phyloP scores from a whole-genome alignment of 2,113 vertebrate genomes.

The Natator depressus region DNA sequence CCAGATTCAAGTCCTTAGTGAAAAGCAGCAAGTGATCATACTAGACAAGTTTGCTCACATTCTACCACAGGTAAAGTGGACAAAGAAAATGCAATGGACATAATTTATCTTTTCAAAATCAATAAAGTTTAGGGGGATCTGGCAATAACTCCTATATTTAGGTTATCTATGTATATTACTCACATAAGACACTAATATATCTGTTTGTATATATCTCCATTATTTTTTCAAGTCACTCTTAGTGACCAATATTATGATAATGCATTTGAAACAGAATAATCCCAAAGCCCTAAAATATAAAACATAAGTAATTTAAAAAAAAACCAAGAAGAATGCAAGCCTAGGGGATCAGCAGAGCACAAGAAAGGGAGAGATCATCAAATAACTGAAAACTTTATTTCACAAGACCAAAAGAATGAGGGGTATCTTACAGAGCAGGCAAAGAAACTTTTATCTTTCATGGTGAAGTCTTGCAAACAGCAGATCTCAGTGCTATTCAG shows the following conservation, averaged over 20 bases:
- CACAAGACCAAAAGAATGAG: background rate
- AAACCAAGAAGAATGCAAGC: background rate
- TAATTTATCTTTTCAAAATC: background rate
- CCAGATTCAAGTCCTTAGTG: background rate
- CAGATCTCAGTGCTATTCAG: background rate
- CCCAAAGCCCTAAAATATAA: background rate
- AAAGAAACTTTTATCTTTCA: background rate
- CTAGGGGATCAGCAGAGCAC: background rate
- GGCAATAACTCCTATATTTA: background rate
- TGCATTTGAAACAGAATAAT: background rate
- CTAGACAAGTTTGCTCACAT: background rate
- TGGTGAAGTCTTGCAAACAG: background rate
- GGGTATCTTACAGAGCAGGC: background rate
- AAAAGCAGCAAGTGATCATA: background rate
- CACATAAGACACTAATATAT: background rate
- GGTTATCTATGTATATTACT: background rate
- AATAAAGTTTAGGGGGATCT: fast-evolving
- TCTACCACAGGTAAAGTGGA: background rate
- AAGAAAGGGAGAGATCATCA: background rate
- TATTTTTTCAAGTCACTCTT: background rate
- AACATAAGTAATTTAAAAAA: background rate
- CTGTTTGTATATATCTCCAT: background rate
- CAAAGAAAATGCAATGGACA: background rate
- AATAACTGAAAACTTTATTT: background rate
- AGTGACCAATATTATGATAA: background rate